Percentiles rank a stretch among this genome's conserved stretches.
phyloP scores from a whole-genome alignment of 1,140 invertebrate genomes.

The Wasmannia auropunctata region DNA sequence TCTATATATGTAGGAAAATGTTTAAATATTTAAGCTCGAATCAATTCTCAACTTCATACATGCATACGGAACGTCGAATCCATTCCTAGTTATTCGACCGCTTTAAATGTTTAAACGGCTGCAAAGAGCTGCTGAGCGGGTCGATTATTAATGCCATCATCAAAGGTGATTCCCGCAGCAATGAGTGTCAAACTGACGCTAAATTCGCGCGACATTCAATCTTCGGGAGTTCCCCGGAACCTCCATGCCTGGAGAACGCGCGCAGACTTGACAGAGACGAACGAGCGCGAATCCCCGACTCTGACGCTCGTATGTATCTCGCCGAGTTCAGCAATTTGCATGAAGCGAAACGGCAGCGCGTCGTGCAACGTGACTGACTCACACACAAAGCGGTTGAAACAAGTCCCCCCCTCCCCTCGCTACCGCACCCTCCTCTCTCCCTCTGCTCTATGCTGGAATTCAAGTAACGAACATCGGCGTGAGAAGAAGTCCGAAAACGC shows the following conservation, averaged over 20 bases:
- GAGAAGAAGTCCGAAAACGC: constrained; percentile 35
- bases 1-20: neutral
- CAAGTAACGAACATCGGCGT: constrained; percentile 26
- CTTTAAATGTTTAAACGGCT: constrained; percentile 38
- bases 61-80: neutral
- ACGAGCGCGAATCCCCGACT: constrained; percentile 53
- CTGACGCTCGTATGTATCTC: constrained; percentile 50
- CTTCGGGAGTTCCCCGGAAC: constrained; percentile 56
- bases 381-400: constrained; percentile 50
- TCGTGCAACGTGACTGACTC: constrained; percentile 54
- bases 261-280: constrained; percentile 55
- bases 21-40: neutral
- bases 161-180: constrained; percentile 40
- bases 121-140: neutral
- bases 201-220: constrained; percentile 58
- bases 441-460: constrained; percentile 32
- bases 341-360: constrained; percentile 48
- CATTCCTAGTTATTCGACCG: neutral
- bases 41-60: neutral
- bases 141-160: constrained; percentile 50
- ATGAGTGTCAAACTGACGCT: constrained; percentile 61
- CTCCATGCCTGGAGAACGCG: constrained; percentile 41
- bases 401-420: neutral
- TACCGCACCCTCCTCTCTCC: too few species aligned
- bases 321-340: constrained; percentile 55